Conservation (phyloP, 2,113 vertebrate species). For the Mobula birostris region DNA sequence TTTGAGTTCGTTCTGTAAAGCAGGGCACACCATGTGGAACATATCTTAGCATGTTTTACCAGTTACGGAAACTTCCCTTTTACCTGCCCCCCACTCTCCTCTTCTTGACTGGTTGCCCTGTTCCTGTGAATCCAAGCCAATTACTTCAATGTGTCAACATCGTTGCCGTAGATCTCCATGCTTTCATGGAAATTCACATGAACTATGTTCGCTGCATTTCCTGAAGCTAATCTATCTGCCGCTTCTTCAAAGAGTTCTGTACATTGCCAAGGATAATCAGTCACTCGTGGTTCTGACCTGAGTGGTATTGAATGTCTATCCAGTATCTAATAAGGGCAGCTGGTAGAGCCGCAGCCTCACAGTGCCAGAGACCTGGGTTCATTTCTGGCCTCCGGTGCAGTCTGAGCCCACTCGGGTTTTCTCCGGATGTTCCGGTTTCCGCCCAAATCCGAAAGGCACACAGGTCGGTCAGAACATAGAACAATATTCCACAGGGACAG, state of each 20-base stretch:
- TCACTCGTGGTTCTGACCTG: neutral
- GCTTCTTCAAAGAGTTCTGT: neutral
- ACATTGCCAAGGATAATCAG: neutral
- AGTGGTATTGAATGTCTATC: neutral
- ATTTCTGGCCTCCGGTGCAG: no score
- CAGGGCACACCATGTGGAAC: neutral
- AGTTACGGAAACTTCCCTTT: neutral
- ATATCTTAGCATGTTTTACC: neutral
- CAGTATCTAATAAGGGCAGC: neutral
- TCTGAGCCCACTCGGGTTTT: no score
- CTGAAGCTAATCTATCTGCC: neutral
- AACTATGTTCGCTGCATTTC: neutral
- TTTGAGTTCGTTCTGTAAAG: neutral
- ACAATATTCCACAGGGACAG: no score
- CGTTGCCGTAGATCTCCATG: neutral
- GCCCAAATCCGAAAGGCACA: no score
- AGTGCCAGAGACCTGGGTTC: no score
- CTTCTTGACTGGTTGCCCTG: neutral
- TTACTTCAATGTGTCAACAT: neutral
- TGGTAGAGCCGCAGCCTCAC: no score
- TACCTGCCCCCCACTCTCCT: neutral
- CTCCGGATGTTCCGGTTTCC: no score
- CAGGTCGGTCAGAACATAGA: no score
- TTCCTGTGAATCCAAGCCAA: neutral
- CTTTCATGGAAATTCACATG: neutral